These are phyloP conservation scores for Mus spicilegus DNA, from an alignment of 2,113 vertebrate genomes.

Conservation along the genomic window DNA sequence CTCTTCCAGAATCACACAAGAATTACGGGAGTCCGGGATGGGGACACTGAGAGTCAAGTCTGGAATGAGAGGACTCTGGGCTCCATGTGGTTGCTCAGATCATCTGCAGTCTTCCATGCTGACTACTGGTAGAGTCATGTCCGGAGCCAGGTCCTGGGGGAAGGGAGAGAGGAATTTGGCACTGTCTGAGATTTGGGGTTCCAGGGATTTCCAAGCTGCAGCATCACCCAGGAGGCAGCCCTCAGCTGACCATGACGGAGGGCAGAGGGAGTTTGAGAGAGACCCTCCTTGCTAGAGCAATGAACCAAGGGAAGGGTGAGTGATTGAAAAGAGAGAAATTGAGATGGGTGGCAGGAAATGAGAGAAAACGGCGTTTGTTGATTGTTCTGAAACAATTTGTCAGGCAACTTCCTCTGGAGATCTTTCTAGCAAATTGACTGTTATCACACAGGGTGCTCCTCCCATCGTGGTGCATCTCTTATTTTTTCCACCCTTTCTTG, in stretches of 20 bases:
- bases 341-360: slow-evolving; percentile 75
- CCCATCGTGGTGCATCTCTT: background rate
- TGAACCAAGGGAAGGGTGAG: slow-evolving; percentile 17
- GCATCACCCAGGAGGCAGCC: slow-evolving; percentile 5
- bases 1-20: background rate
- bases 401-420: slow-evolving; percentile 59
- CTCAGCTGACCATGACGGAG: slow-evolving; percentile 56
- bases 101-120: slow-evolving; percentile 12
- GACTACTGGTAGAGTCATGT: slow-evolving; percentile 64
- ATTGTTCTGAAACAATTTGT: slow-evolving; percentile 63
- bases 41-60: background rate
- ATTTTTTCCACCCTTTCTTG: background rate
- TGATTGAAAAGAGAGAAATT: slow-evolving; percentile 33
- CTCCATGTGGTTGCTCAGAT: background rate
- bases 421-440: slow-evolving; percentile 11
- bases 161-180: slow-evolving; percentile 66
- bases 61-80: background rate
- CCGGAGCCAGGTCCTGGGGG: slow-evolving; percentile 51
- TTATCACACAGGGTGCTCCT: background rate
- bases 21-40: background rate
- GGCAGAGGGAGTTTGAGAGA: slow-evolving; percentile 40
- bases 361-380: slow-evolving; percentile 65
- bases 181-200: slow-evolving; percentile 49
- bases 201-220: slow-evolving; percentile 33
- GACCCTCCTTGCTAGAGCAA: slow-evolving; percentile 36